Base-by-base conservation (phyloP, 2,797 vertebrate genomes). In the Petrocephalus schoutedeni region DNA sequence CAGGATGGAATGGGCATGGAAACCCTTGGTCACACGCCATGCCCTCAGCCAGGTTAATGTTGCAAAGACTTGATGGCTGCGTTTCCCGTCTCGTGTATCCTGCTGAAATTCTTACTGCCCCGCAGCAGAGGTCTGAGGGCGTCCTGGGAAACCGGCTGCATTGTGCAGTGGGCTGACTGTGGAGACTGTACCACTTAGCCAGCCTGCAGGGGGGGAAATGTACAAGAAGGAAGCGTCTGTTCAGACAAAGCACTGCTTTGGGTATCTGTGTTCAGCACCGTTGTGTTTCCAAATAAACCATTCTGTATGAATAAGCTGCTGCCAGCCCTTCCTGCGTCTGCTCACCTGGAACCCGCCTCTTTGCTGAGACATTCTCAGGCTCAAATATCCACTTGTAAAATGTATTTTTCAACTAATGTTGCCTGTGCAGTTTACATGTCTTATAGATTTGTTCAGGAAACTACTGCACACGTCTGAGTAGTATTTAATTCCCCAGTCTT, bases 281-380 rank as follows among this genome's bases (percentile, higher is more conserved):
- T 67, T 67, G 64, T 77, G 71, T 77, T 77, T 77, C 32, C 71
- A 77, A 77, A 77, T 77, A 77, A 77, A 77, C 36, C 71, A 36
- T 74, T n/a, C 49, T 54, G 53, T 28, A 32, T 32, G 86, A 16
- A 51, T 45, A 51, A 54, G n/a, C 16, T 41, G 49, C 74, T 77
- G 71, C 16, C 36, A 0, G 67, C 67, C 36, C 67, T 45, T 77
- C 16, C 7, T 77, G 64, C 10, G 14, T 45, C 3, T n/a, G 36
- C 67, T 41, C 71, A 77, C 36, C 71, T 77, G 16, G 41, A 45
- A 77, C 32, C 71, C 19, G 71, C 5, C 0, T 0, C 36, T 8
- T 41, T 5, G 0, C 32, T 0, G 36, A 77, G 36, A 77, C 1
- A 2, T 45, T 77, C 71, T 5, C 23, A 77, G 16, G 32, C 71